Conservation (phyloP, 2,113 vertebrate genomes). For the Heterotis niloticus region DNA sequence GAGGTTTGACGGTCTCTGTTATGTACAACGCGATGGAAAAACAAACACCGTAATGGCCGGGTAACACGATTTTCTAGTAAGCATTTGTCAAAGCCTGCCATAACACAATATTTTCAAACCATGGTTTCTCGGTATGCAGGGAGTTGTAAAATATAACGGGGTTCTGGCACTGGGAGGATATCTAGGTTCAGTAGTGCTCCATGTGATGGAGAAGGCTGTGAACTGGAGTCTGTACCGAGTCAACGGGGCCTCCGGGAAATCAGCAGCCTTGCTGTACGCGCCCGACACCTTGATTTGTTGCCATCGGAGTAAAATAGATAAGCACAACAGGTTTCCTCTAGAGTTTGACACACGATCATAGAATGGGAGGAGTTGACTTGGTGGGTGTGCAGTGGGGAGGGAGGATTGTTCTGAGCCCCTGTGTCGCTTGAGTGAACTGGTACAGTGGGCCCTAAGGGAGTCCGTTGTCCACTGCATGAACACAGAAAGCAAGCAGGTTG, state of each 20-base stretch:
- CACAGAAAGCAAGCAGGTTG: background rate
- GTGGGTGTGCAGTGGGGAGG: background rate
- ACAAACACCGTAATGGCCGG: background rate
- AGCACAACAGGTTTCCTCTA: background rate
- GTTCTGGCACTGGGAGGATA: background rate
- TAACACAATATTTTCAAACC: conserved; percentile 1
- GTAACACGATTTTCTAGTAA: background rate
- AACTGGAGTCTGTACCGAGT: background rate
- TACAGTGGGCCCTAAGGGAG: background rate
- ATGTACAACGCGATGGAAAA: too few species aligned
- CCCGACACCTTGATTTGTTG: background rate
- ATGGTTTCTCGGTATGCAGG: background rate
- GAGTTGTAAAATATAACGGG: background rate
- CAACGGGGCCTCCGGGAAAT: background rate
- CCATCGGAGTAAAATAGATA: background rate
- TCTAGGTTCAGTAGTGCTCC: background rate
- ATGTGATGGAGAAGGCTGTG: background rate
- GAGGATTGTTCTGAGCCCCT: background rate
- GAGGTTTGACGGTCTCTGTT: background rate
- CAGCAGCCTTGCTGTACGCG: background rate
- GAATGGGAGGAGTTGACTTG: background rate
- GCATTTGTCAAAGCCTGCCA: conserved; percentile 13
- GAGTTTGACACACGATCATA: background rate
- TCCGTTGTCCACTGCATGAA: background rate
- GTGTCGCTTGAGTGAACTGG: background rate